These are phyloP conservation scores for Mycetomoellerius zeteki DNA, from an alignment of 1,140 invertebrate species.

Conservation along the genomic window DNA sequence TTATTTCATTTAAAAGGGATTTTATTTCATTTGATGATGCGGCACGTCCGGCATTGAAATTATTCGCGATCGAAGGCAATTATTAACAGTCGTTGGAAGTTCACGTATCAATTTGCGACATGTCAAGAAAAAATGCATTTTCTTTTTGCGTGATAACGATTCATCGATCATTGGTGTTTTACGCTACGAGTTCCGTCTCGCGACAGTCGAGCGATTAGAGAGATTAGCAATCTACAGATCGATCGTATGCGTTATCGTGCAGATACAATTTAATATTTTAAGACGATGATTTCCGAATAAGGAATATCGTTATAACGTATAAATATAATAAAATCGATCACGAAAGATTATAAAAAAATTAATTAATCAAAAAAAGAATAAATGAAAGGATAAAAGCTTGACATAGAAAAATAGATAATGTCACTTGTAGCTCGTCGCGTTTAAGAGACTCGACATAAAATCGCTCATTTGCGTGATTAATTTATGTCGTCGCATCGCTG, in stretches of 20 bases:
- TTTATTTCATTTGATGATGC: background rate
- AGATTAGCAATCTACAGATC: slow-evolving; percentile 21
- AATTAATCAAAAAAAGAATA: background rate
- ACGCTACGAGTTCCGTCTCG: background rate
- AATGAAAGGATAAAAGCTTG: background rate
- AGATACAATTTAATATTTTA: background rate
- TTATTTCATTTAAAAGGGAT: background rate
- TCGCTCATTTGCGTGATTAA: background rate
- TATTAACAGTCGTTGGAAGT: background rate
- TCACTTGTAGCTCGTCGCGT: background rate
- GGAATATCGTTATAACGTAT: background rate
- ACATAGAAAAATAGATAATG: background rate
- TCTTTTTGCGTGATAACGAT: background rate
- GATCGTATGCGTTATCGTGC: slow-evolving; percentile 30
- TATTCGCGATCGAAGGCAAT: slow-evolving; percentile 7
- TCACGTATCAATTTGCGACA: background rate
- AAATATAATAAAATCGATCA: background rate
- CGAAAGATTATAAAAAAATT: background rate
- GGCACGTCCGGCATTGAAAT: slow-evolving; percentile 25
- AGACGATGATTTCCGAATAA: background rate
- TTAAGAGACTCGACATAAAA: background rate
- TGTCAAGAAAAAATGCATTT: background rate
- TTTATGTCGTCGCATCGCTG: background rate
- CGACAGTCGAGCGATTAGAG: background rate
- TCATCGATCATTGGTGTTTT: background rate